Conservation (phyloP, 2,113 vertebrate species). For the Caloenas nicobarica region DNA sequence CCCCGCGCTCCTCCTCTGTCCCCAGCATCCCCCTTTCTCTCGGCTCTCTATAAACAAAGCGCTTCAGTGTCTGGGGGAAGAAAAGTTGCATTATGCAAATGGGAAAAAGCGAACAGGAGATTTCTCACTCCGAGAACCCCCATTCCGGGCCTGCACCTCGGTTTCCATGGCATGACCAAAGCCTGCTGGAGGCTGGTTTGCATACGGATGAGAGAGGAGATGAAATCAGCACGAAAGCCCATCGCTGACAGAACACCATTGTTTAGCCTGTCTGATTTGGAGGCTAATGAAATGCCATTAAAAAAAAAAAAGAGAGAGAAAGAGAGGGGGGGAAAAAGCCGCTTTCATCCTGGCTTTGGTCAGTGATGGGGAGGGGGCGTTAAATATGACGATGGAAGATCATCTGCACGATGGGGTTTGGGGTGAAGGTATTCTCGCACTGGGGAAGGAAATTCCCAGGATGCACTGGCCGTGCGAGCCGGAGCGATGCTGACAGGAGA, state of each 20-base stretch:
- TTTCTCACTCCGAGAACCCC: slow-evolving; percentile 71
- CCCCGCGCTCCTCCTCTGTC: slow-evolving; percentile 28
- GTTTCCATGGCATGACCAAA: slow-evolving; percentile 74
- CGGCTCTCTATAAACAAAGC: slow-evolving; percentile 71
- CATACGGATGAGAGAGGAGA: slow-evolving; percentile 79
- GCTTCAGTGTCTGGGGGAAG: slow-evolving; percentile 73
- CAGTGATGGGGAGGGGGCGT: not conserved
- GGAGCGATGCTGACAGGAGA: not conserved
- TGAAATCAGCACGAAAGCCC: slow-evolving; percentile 63
- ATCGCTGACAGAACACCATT: slow-evolving; percentile 75
- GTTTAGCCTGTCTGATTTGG: slow-evolving; percentile 66
- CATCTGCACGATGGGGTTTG: not conserved
- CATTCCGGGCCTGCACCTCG: slow-evolving; percentile 68
- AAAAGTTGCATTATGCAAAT: slow-evolving; percentile 80
- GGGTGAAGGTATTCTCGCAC: slow-evolving; percentile 25
- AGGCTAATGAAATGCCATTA: slow-evolving; percentile 53
- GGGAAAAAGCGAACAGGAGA: slow-evolving; percentile 64
- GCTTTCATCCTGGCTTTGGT: slow-evolving; percentile 41
- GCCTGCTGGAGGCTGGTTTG: slow-evolving; percentile 68
- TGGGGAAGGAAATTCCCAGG: not conserved
- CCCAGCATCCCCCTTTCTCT: slow-evolving; percentile 44
- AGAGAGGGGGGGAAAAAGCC: not conserved
- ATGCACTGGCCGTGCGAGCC: not conserved
- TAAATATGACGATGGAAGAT: not conserved
- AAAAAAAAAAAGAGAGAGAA: not conserved